Evolutionary conservation across 2,888 invertebrate species (phyloP).

Genomic region (Latrodectus hesperus): DNA sequence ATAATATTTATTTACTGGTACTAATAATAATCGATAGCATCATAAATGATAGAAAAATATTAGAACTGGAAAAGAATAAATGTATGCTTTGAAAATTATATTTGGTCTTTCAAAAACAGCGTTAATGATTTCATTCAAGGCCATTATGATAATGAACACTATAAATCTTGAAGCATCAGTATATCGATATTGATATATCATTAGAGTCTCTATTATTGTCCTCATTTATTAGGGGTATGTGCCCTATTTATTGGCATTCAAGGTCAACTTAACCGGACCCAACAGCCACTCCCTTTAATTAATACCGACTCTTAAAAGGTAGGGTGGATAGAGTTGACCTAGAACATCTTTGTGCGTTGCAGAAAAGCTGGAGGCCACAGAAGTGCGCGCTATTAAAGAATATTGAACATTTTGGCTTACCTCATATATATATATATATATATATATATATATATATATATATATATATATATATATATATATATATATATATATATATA

Average conservation of each 20-base stretch:
- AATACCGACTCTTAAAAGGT: constrained; percentile 50
- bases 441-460: too few relatives aligned
- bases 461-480: too few relatives aligned
- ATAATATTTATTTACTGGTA: too few relatives aligned
- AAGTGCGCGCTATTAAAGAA: constrained; percentile 38
- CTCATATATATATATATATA: too few relatives aligned
- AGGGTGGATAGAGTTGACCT: constrained; percentile 66
- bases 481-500: too few relatives aligned
- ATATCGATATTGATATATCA: constrained; percentile 42
- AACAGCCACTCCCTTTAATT: constrained; percentile 68
- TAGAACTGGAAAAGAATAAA: too few relatives aligned
- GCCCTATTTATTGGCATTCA: constrained; percentile 68
- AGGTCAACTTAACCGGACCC: constrained; percentile 67
- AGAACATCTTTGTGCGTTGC: constrained; percentile 56
- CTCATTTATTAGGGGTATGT: constrained; percentile 50
- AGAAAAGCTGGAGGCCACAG: constrained; percentile 53
- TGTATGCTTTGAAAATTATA: background rate
- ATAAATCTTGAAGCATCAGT: background rate
- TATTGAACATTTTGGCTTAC: constrained; percentile 34
- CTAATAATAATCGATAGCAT: too few relatives aligned
- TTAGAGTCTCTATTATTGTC: constrained; percentile 56
- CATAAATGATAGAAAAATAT: too few relatives aligned
- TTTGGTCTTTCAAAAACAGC: background rate
- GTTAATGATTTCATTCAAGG: background rate
- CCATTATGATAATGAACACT: background rate